A percentile compares a stretch with the other conserved stretches of the same genome.
Conservation (phyloP, 1,140 invertebrate species). For the Drosophila asahinai region DNA sequence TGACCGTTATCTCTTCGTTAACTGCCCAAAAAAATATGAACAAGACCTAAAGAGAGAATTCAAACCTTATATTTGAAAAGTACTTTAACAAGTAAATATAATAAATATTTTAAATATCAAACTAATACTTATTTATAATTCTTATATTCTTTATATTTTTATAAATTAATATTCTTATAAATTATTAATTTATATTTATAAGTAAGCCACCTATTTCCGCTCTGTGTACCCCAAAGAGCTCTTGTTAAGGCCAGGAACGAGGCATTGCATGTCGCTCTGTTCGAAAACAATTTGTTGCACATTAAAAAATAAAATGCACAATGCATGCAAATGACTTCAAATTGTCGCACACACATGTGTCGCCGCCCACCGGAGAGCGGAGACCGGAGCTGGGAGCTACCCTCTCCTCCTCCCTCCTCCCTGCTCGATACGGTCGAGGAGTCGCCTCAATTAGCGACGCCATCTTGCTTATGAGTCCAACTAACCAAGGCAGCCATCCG, state of each 20-base stretch:
- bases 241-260: constrained; percentile 48
- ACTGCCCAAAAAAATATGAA: no score
- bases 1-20: no score
- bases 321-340: constrained; percentile 82
- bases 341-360: constrained; percentile 56
- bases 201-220: not conserved
- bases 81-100: not conserved
- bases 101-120: not conserved
- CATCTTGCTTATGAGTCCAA: constrained; percentile 72
- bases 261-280: constrained; percentile 73
- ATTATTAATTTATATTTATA: not conserved
- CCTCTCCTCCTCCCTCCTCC: constrained; percentile 5
- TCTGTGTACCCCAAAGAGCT: not conserved
- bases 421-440: constrained; percentile 51
- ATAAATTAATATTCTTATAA: not conserved
- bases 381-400: not conserved
- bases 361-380: constrained; percentile 18
- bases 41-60: no score
- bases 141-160: no score
- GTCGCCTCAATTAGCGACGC: constrained; percentile 65
- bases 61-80: not conserved
- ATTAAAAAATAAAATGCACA: constrained; percentile 77
- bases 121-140: no score
- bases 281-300: constrained; percentile 81
- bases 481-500: constrained; percentile 47